Evolutionary conservation across 1,140 invertebrate species (phyloP).

Genomic region (Cryptotermes secundus): DNA sequence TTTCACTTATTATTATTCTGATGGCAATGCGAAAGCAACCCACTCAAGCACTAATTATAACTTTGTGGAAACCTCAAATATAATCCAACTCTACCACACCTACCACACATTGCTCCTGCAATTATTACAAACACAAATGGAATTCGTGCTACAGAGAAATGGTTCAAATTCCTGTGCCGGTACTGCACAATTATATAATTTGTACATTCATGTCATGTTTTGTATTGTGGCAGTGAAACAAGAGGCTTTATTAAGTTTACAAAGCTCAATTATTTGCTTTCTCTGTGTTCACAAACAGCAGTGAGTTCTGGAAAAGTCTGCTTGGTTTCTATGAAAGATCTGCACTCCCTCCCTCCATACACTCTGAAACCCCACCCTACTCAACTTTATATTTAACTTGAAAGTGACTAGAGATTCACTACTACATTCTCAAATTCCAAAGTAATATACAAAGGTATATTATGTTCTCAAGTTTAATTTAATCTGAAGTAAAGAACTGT

Average conservation of each 20-base stretch:
- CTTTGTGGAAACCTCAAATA: not conserved
- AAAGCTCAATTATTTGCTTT: not conserved
- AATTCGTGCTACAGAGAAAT: too few species aligned
- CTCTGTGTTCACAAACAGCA: too few species aligned
- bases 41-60: not conserved
- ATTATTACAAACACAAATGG: conserved; percentile 12
- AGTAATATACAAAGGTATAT: too few species aligned
- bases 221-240: not conserved
- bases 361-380: too few species aligned
- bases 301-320: too few species aligned
- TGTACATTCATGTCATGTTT: not conserved
- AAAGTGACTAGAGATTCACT: too few species aligned
- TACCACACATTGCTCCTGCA: not conserved
- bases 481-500: too few species aligned
- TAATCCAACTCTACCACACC: conserved; percentile 1
- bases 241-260: not conserved
- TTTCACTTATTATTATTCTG: conserved; percentile 7
- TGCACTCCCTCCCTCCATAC: too few species aligned
- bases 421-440: too few species aligned
- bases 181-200: conserved; percentile 5
- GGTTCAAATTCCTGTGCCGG: not conserved
- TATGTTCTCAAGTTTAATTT: too few species aligned
- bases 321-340: too few species aligned
- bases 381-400: too few species aligned
- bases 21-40: not conserved